These are phyloP conservation scores for Zaprionus lachaisei DNA, from an alignment of 1,140 invertebrate species.

Conservation along the genomic window DNA sequence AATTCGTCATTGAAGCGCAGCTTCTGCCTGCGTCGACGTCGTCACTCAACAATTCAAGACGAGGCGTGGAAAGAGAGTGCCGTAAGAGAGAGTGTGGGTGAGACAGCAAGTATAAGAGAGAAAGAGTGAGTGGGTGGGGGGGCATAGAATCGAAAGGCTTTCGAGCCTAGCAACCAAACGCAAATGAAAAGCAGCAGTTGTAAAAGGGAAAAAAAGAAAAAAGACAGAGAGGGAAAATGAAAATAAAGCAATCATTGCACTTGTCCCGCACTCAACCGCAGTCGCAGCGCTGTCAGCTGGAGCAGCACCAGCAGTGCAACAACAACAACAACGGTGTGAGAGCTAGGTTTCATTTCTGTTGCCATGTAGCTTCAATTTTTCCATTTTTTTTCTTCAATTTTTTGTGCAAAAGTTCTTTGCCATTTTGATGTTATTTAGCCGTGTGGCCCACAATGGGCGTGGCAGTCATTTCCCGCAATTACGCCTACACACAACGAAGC, in stretches of 20 bases:
- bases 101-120: neutral
- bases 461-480: conserved; percentile 80
- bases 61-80: neutral
- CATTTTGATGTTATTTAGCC: conserved; percentile 32
- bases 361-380: conserved; percentile 53
- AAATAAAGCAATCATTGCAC: conserved; percentile 78
- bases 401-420: conserved; percentile 20
- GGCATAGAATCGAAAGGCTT: conserved; percentile 40
- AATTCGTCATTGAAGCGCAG: conserved; percentile 43
- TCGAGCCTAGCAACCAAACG: conserved; percentile 68
- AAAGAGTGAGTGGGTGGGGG: neutral
- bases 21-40: conserved; percentile 10
- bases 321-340: conserved; percentile 25
- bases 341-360: conserved; percentile 50
- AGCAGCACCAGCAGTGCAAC: conserved; percentile 14
- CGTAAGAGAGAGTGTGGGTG: neutral
- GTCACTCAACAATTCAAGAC: conserved; percentile 23
- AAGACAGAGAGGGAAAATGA: conserved; percentile 15
- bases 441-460: conserved; percentile 74
- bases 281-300: conserved; percentile 24
- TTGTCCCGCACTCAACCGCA: conserved; percentile 54
- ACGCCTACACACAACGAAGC: conserved; percentile 66
- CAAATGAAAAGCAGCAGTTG: conserved; percentile 63
- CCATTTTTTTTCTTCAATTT: conserved; percentile 16
- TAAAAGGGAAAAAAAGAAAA: conserved; percentile 35